Evolutionary conservation across 2,888 invertebrate species (phyloP), one percentile per base, ranked within the genome.

Genomic region (Platerodrilus igneus): DNA sequence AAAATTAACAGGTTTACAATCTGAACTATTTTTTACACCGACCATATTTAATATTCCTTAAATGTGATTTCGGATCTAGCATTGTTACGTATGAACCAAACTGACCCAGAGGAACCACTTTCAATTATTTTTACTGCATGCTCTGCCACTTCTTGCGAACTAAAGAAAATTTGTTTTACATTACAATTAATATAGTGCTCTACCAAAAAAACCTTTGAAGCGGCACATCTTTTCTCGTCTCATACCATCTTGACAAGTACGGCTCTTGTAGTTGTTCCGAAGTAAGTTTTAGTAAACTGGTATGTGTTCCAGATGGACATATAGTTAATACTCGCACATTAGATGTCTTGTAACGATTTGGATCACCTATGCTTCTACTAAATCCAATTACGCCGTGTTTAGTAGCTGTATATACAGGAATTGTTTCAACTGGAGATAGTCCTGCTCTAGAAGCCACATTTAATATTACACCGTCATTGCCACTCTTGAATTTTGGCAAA

Each of bases 231-330:
- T n/a, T n/a, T n/a, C n/a, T n/a, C n/a, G n/a, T n/a, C n/a, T n/a
- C n/a, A n/a, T n/a, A n/a, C n/a, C n/a, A n/a, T n/a, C n/a, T n/a
- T n/a, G 19, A 4, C n/a, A 18, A 10, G 19, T 19, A 20, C 4
- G 30, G 30, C n/a, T 30, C 30, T 3, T n/a, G 2, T 15, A 30
- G 19, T 19, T 30, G 30, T 1, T 20, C 8, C 4, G 9, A 7
- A 10, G 18, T 30, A 3, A 30, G 19, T 8, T 3, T 20, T 5
- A 8, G 9, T 8, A 30, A 18, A 7, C 21, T 2, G 2, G 67
- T 68, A 30, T 64, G 61, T 2, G 68, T 69, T 17, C 64, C 41
- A 2, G 67, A 67, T 1, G 69, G 68, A 33, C 67, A 68, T 9
- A 69, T 41, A 1, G 66, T 59, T 38, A 68, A 48, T 3, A 68